Evolutionary conservation across 1,140 invertebrate genomes (phyloP).

Genomic region (Leucophenga varia): DNA sequence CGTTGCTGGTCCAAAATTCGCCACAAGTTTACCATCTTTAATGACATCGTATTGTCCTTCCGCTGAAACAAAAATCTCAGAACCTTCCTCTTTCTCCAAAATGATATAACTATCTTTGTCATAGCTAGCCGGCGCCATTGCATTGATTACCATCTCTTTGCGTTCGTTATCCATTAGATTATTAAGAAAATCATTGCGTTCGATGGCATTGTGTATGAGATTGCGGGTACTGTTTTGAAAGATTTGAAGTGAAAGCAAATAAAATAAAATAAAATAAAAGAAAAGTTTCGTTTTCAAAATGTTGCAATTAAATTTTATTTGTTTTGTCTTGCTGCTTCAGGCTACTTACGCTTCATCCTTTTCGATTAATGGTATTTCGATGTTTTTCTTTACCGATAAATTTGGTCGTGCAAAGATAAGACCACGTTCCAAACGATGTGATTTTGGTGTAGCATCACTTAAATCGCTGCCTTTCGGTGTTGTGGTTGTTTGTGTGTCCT

Average conservation of each 20-base stretch:
- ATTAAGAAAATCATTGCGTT: conserved; percentile 89
- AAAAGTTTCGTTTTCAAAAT: too few relatives aligned
- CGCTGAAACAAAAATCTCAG: conserved; percentile 78
- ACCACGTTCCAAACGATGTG: conserved; percentile 45
- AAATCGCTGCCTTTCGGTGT: conserved; percentile 17
- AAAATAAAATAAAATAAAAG: too few relatives aligned
- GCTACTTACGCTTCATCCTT: conserved; percentile 53
- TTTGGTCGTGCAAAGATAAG: conserved; percentile 48
- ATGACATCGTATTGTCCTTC: conserved; percentile 86
- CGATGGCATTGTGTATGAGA: conserved; percentile 64
- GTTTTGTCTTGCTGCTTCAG: conserved; percentile 7
- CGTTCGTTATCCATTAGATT: conserved; percentile 85
- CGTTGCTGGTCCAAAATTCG: conserved; percentile 78
- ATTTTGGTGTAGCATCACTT: conserved; percentile 20
- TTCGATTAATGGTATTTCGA: conserved; percentile 46
- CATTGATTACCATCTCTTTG: conserved; percentile 81
- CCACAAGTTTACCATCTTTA: conserved; percentile 75
- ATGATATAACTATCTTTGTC: conserved; percentile 78
- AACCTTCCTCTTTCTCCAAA: conserved; percentile 80
- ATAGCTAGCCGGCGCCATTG: conserved; percentile 84
- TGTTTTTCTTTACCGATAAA: conserved; percentile 42
- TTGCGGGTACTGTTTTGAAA: conserved; percentile 55
- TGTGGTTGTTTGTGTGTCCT: conserved; percentile 30
- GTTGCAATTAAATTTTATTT: too few relatives aligned
- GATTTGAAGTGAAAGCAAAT: conserved; percentile 2